Percentiles rank a stretch among this genome's conserved stretches.
Conservation (phyloP, 2,113 vertebrate genomes). For the Hemiscyllium ocellatum region DNA sequence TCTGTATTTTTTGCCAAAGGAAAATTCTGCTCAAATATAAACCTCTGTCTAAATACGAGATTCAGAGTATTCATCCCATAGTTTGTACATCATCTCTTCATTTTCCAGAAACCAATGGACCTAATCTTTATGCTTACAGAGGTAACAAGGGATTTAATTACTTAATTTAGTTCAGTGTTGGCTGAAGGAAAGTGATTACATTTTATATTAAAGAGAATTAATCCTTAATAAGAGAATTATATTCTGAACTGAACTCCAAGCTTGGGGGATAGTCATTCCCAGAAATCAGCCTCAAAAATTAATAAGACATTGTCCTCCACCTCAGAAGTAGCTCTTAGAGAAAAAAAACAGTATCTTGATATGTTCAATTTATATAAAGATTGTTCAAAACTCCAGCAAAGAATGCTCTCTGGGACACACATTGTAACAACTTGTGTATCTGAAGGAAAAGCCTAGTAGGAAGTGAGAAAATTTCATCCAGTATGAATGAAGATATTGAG, state of each 20-base stretch:
- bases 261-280: neutral
- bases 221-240: neutral
- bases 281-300: neutral
- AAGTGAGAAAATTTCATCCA: neutral
- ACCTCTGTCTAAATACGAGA: neutral
- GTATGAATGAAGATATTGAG: constrained; percentile 29
- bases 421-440: neutral
- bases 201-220: neutral
- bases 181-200: neutral
- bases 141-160: neutral
- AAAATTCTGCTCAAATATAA: neutral
- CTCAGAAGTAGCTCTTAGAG: neutral
- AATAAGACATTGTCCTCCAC: neutral
- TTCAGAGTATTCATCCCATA: neutral
- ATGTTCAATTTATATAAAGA: neutral
- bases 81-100: neutral
- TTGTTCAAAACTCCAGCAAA: neutral
- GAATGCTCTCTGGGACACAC: neutral
- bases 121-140: neutral
- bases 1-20: neutral
- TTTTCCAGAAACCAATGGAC: neutral
- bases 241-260: neutral
- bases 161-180: neutral
- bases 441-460: neutral
- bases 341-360: neutral